Base-by-base conservation (phyloP, 2,113 vertebrate genomes). In the Brevimyrus niger region DNA sequence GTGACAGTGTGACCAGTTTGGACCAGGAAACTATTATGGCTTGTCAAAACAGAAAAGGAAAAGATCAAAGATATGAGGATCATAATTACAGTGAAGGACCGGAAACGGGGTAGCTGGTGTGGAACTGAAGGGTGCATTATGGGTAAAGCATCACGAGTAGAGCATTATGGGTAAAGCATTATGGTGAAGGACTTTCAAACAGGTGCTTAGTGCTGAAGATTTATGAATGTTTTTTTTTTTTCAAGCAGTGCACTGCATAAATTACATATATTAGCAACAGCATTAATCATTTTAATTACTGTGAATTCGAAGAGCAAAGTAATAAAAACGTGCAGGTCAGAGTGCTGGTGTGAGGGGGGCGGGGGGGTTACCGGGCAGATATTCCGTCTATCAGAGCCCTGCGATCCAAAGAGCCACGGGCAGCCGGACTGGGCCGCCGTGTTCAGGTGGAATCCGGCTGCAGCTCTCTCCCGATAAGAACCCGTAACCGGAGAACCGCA, bases 31-130 rank as follows among this genome's bases (percentile, higher is more conserved):
- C 94, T 93, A 95, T 95, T 95, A 96, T 15, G 10, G 93, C 92
- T 89, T 89, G 95, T 96, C 95, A 95, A 95, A 95, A 94, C 90
- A 31, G 88, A 89, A 91, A 93, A 94, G 95, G 95, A 93, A 95
- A 95, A 96, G 94, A 93, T 93, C 91, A 90, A 93, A 95, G 95
- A 93, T 92, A 95, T 95, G 95, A 95, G 94, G 92, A 88, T 69
- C 9, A 92, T 92, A 94, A 95, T 95, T 95, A 95, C 93, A 89
- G 92, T 93, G 90, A 89, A 91, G 89, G 93, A 93, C 90, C 88
- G 92, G 89, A 93, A 94, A 92, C 92, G 92, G 93, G 91, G 91
- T 42, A 9, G 10, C 83, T 19, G 55, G 76, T 76, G 80, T n/a
- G 85, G 87, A 53, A 87, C 21, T 73, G 51, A 87, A 89, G 89